These are phyloP conservation scores for Uromys caudimaculatus DNA, from an alignment of 2,797 vertebrate species.

Conservation along the genomic window DNA sequence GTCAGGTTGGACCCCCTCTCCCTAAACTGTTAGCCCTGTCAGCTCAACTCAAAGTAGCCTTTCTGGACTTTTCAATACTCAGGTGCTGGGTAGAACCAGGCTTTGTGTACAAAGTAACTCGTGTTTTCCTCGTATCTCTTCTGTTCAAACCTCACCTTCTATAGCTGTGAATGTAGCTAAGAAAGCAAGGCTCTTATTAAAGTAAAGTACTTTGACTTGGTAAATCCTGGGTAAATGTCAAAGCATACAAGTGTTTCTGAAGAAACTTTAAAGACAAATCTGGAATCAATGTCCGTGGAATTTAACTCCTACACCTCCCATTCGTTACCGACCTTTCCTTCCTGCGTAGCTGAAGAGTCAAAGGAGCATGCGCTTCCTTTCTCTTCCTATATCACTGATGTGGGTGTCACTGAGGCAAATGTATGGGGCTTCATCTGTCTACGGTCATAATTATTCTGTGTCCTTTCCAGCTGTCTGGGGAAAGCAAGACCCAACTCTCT, in stretches of 20 bases:
- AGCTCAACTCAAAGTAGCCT: not conserved
- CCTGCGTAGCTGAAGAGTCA: not conserved
- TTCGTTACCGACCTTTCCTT: not conserved
- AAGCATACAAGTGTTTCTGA: slow-evolving; percentile 6
- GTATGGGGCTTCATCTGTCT: not conserved
- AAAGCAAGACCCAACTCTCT: not conserved
- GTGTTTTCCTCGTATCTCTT: slow-evolving; percentile 34
- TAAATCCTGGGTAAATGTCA: slow-evolving; percentile 67
- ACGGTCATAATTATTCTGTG: not conserved
- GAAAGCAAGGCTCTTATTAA: slow-evolving; percentile 39
- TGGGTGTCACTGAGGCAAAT: not conserved
- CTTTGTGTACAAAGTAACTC: not conserved
- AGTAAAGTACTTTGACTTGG: slow-evolving; percentile 50
- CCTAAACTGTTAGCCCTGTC: not conserved
- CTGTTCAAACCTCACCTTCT: slow-evolving; percentile 42
- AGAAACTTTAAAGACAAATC: slow-evolving; percentile 58
- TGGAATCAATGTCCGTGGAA: slow-evolving; percentile 5
- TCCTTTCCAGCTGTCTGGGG: not conserved
- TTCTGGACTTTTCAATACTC: not conserved
- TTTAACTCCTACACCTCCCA: not conserved
- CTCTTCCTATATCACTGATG: not conserved
- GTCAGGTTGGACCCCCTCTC: not conserved
- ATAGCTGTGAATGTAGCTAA: not conserved
- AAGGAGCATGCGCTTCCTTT: not conserved
- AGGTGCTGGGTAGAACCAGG: not conserved